phyloP scores from a whole-genome alignment of 2,113 vertebrate genomes.

The Megaceryle torquata region DNA sequence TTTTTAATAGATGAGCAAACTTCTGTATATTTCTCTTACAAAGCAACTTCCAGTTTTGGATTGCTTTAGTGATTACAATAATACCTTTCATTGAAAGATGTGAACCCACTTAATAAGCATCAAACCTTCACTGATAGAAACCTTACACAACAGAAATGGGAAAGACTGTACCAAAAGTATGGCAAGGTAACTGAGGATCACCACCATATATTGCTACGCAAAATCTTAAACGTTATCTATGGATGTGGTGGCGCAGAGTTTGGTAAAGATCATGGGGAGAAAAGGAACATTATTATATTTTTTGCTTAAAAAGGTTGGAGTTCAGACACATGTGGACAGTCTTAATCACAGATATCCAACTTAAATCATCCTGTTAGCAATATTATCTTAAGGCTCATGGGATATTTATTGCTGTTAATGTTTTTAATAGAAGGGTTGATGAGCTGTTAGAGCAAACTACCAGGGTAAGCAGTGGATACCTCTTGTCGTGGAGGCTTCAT shows the following conservation, averaged over 20 bases:
- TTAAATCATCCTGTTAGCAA: background rate
- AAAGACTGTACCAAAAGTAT: background rate
- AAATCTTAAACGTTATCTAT: background rate
- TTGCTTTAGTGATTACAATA: background rate
- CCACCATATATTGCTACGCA: background rate
- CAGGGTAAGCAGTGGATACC: background rate
- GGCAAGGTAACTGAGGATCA: background rate
- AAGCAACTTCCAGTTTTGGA: background rate
- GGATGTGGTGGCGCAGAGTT: background rate
- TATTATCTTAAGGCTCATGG: background rate
- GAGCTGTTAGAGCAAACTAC: background rate
- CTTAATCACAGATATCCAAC: background rate
- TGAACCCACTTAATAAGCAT: background rate
- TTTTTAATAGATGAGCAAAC: background rate
- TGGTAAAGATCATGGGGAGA: background rate
- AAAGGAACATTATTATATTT: background rate
- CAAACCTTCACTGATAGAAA: background rate
- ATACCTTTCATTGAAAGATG: background rate
- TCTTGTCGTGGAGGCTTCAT: background rate
- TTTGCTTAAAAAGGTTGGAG: background rate
- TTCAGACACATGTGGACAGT: fast-evolving
- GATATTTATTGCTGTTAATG: background rate
- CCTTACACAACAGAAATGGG: background rate
- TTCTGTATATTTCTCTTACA: background rate
- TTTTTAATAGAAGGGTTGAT: background rate